Conservation (phyloP, 2,113 vertebrate genomes). For the Pelodiscus sinensis region DNA sequence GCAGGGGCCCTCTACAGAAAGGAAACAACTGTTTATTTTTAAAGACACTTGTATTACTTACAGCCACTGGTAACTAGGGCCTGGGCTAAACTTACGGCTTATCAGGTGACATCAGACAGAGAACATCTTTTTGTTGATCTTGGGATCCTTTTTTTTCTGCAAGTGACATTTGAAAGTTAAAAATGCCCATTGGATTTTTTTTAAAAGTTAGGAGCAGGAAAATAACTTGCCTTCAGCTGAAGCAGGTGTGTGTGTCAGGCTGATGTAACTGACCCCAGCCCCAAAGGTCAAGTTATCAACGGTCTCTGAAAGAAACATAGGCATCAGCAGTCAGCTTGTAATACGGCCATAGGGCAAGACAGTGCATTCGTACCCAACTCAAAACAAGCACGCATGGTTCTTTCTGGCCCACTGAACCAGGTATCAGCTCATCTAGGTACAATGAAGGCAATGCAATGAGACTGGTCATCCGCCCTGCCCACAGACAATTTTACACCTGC, state of each 20-base stretch:
- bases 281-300: constrained; percentile 87
- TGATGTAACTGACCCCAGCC: constrained; percentile 88
- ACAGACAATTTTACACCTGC: not conserved
- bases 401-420: not conserved
- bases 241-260: constrained; percentile 43
- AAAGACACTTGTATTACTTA: not conserved
- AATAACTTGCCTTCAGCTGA: constrained; percentile 63
- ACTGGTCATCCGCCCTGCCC: not conserved
- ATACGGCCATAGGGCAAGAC: not conserved
- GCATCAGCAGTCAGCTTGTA: not conserved
- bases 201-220: not conserved
- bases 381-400: not conserved
- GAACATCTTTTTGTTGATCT: constrained; percentile 46
- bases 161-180: constrained; percentile 13
- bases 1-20: constrained; percentile 71
- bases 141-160: constrained; percentile 46
- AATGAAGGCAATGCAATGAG: not conserved
- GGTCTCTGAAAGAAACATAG: constrained; percentile 69
- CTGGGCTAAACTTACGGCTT: constrained; percentile 75
- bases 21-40: not conserved
- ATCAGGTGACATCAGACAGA: constrained; percentile 80
- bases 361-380: not conserved
- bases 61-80: not conserved
- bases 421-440: not conserved
- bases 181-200: not conserved